Evolutionary conservation across 2,797 vertebrate species (phyloP).

Genomic region (Paramormyrops hopkinsi): DNA sequence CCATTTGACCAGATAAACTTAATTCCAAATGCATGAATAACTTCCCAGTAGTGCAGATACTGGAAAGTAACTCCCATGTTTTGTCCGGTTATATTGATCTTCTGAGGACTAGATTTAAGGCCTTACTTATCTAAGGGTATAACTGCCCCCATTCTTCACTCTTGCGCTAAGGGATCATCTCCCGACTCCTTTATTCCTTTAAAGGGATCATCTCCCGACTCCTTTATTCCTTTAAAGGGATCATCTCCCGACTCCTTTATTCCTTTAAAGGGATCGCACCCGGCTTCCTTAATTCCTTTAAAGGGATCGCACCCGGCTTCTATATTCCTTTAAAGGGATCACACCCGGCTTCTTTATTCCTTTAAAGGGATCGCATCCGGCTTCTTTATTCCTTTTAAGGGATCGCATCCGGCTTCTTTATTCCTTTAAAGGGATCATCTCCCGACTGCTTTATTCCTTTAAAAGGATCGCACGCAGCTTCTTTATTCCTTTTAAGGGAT

Average conservation of each 20-base stretch:
- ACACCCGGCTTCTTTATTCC: fast-evolving
- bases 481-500: neutral
- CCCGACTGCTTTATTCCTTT: no score
- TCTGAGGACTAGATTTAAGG: neutral
- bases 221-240: no score
- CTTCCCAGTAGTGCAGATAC: neutral
- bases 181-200: neutral
- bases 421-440: no score
- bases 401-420: no score
- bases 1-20: neutral
- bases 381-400: no score
- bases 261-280: no score
- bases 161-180: neutral
- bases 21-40: neutral
- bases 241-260: no score
- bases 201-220: no score
- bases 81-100: neutral
- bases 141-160: neutral
- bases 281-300: no score
- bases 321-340: no score
- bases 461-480: neutral
- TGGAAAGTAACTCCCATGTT: neutral
- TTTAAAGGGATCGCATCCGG: no score
- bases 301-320: fast-evolving
- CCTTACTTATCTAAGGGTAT: neutral